Base-by-base conservation (phyloP, 2,113 vertebrate species). In the Pedionomus torquatus region DNA sequence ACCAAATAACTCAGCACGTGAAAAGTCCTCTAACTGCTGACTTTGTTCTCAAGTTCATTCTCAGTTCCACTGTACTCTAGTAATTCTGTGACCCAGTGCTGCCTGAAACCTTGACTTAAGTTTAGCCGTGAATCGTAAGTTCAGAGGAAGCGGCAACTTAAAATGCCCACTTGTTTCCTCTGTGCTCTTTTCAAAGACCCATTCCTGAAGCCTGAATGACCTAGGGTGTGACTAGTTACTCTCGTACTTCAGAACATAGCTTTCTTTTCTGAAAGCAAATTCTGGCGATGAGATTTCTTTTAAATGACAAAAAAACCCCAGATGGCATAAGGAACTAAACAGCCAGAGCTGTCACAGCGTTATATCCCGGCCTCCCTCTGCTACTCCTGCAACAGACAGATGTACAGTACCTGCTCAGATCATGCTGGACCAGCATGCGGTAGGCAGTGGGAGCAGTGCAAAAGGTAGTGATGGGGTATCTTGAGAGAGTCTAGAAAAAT, bases 401-500 rank as follows among this genome's bases (percentile, higher is more conserved):
- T 11, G 33, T 17, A 13, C 63, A 31, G 33, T 98, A 99, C 98
- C 98, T 98, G 88, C 94, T 98, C 49, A 98, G 17, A 57, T 98
- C 97, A 2, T 98, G 97, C 11, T 98, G 98, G 16, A 99, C 96
- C 52, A 99, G 97, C 97, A 99, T 97, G 39, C 95, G 69, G 84
- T 98, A 99, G n/a, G 97, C 97, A 8, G 98, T 99, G 17, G 98
- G 98, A 37, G 98, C 97, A 3, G 98, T 98, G 96, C 98, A 99
- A 93, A 99, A 97, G 35, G 89, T 96, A 39, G 97, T 98, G 89
- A 99, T 97, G 6, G 98, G 98, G 33, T 98, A 98, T 13, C 37
- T 97, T 44, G 96, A 97, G n/a, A 99, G 97, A 64, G 98, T 98
- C 99, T 99, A 76, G 30, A 37, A 46, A 95, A 85, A 39, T 0